phyloP scores from a whole-genome alignment of 2,888 invertebrate genomes.

The Sclerodermus sp. region DNA sequence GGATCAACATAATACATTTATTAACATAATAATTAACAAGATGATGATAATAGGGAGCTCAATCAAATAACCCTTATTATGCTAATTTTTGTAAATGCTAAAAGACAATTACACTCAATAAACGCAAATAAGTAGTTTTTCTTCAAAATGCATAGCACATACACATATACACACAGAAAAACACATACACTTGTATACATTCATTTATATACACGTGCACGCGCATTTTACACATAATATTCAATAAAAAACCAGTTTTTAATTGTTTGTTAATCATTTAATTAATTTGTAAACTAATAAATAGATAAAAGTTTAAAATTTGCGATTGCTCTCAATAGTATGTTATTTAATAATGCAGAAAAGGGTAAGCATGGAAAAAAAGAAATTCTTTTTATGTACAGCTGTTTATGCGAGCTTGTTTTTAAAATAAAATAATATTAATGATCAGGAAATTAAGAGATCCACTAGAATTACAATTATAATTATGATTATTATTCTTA shows the following conservation, averaged over 20 bases:
- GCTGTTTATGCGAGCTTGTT: conserved; percentile 40
- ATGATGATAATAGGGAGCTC: conserved; percentile 26
- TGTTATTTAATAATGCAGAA: conserved; percentile 32
- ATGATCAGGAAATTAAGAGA: conserved; percentile 14
- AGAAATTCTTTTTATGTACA: conserved; percentile 24
- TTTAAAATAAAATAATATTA: conserved; percentile 29
- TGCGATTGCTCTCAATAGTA: conserved; percentile 29
- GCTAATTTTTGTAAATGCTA: conserved; percentile 2
- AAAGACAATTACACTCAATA: background rate
- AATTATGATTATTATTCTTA: conserved; percentile 31
- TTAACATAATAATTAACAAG: conserved; percentile 22
- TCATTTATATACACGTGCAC: conserved; percentile 10
- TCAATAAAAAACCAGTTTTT: too few relatives aligned
- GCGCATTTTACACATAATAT: too few relatives aligned
- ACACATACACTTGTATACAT: conserved; percentile 2
- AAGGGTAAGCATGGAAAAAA: too few relatives aligned
- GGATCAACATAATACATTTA: conserved; percentile 40
- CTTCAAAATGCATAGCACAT: background rate
- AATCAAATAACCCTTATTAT: conserved; percentile 33
- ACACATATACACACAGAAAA: conserved; percentile 3
- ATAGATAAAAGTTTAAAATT: conserved; percentile 27
- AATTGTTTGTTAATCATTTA: conserved; percentile 40
- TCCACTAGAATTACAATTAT: conserved; percentile 37
- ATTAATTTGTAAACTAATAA: conserved; percentile 36
- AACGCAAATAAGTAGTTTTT: background rate